Evolutionary conservation across 2,113 vertebrate genomes (phyloP).

Genomic region (Chaetura pelagica): DNA sequence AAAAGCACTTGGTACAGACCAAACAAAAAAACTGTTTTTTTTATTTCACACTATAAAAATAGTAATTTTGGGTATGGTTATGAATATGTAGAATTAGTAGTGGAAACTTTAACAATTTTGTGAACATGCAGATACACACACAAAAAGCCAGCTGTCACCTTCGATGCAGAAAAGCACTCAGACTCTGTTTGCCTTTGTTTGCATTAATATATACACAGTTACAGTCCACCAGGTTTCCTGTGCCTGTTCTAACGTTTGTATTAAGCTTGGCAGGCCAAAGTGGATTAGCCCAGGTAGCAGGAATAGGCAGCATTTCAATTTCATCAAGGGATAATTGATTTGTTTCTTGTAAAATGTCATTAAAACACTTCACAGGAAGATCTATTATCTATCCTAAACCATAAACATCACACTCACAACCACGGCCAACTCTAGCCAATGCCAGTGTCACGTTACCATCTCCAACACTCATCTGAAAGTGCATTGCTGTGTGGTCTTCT

Average conservation of each 20-base stretch:
- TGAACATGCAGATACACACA: background rate
- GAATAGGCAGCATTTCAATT: background rate
- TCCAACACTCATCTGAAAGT: background rate
- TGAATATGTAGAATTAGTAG: background rate
- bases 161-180: background rate
- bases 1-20: background rate
- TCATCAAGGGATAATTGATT: background rate
- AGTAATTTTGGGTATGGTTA: background rate
- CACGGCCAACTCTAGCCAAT: background rate
- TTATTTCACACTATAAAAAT: background rate
- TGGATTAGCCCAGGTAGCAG: background rate
- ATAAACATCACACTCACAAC: background rate
- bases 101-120: background rate
- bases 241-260: background rate
- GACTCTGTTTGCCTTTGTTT: background rate
- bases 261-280: background rate
- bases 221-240: background rate
- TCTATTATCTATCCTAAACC: background rate
- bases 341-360: background rate
- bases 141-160: background rate
- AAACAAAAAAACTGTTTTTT: background rate
- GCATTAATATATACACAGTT: background rate
- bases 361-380: background rate
- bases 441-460: background rate
- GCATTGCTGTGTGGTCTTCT: background rate